Conservation (phyloP, 2,888 invertebrate species). For the Dynastes grantii region DNA sequence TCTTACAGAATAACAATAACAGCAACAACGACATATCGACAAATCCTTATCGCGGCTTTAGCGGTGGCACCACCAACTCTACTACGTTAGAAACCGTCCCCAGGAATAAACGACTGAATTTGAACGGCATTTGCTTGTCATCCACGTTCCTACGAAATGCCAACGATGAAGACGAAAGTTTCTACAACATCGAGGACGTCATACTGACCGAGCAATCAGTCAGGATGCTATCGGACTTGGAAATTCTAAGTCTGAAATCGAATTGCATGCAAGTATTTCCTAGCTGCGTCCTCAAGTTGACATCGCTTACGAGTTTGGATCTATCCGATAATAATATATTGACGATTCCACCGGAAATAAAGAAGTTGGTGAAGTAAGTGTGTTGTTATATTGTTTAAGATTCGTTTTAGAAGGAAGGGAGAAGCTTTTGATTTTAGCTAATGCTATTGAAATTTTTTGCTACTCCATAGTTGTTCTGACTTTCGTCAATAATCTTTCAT, state of each 20-base stretch:
- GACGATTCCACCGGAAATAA: conserved; percentile 78
- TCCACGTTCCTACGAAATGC: conserved; percentile 26
- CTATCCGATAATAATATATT: conserved; percentile 80
- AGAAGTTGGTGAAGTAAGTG: conserved; percentile 74
- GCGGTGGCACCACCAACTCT: not conserved
- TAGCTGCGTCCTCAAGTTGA: conserved; percentile 74
- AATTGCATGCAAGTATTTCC: conserved; percentile 78
- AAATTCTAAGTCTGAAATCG: conserved; percentile 69
- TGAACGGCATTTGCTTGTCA: conserved; percentile 66
- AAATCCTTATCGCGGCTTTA: conserved; percentile 4
- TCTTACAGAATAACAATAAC: not conserved
- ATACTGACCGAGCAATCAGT: conserved; percentile 67
- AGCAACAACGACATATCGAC: not conserved
- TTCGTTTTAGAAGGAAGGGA: too few species aligned
- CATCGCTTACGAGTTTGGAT: conserved; percentile 78
- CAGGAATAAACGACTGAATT: conserved; percentile 64
- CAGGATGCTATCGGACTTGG: conserved; percentile 65
- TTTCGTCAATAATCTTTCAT: too few species aligned
- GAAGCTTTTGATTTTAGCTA: too few species aligned
- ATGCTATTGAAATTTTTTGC: too few species aligned
- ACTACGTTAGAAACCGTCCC: conserved; percentile 44
- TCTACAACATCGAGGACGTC: conserved; percentile 66
- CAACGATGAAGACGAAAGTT: conserved; percentile 55
- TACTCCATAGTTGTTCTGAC: too few species aligned
- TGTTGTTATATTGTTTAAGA: not conserved